Conservation (phyloP, 2,113 vertebrate genomes). For the Halichoerus grypus region DNA sequence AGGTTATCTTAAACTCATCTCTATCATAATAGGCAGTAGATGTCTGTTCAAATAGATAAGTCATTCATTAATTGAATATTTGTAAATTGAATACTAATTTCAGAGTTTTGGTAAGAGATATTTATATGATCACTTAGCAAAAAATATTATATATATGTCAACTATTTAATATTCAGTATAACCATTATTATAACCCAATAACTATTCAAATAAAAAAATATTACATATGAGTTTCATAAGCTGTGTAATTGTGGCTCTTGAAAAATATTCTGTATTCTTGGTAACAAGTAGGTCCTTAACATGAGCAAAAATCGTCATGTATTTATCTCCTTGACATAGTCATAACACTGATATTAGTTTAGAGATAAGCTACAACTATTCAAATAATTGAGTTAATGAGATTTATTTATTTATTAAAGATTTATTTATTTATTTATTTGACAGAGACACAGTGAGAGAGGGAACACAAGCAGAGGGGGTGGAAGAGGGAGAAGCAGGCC, state of each 20-base stretch:
- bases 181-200: background rate
- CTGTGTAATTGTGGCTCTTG: constrained; percentile 22
- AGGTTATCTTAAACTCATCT: background rate
- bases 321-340: background rate
- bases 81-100: constrained; percentile 24
- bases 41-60: background rate
- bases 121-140: constrained; percentile 30
- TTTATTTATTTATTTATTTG: too few relatives aligned
- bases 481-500: too few relatives aligned
- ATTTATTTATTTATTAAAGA: background rate
- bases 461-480: too few relatives aligned
- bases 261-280: constrained; percentile 23
- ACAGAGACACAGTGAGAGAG: too few relatives aligned
- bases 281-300: background rate
- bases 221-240: background rate
- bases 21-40: background rate
- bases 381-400: constrained; percentile 10
- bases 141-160: background rate
- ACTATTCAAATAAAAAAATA: background rate
- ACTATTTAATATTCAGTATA: background rate
- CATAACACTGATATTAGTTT: background rate
- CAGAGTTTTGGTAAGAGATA: background rate
- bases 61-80: constrained; percentile 24
- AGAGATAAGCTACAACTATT: constrained; percentile 28
- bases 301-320: background rate